These are phyloP conservation scores for Xiphophorus birchmanni DNA, from an alignment of 2,797 vertebrate species.

Conservation along the genomic window DNA sequence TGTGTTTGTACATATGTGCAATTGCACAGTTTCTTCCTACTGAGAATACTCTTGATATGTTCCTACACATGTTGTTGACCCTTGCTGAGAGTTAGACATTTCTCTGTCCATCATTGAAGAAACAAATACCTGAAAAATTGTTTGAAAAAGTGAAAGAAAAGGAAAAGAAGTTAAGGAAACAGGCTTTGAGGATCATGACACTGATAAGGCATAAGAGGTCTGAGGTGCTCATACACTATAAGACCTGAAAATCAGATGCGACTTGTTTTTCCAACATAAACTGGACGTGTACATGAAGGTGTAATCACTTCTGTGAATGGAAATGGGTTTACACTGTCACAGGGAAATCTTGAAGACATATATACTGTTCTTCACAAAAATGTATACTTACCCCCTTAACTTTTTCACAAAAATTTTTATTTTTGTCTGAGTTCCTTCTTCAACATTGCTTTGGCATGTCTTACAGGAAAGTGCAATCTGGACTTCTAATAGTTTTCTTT, in stretches of 20 bases:
- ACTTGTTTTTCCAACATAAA: neutral
- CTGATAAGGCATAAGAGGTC: no score
- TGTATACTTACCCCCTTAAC: neutral
- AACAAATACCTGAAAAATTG: slow-evolving; percentile 22
- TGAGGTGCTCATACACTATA: neutral
- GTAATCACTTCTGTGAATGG: neutral
- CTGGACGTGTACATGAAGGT: neutral
- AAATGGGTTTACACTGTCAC: neutral
- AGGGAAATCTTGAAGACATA: neutral
- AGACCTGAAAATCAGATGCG: neutral
- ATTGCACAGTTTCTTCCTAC: slow-evolving; percentile 23
- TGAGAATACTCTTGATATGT: slow-evolving; percentile 41
- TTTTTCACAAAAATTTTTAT: neutral
- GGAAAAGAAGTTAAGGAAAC: neutral
- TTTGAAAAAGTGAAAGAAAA: slow-evolving; percentile 15
- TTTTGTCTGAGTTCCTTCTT: neutral
- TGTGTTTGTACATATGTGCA: neutral
- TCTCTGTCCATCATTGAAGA: slow-evolving; percentile 29
- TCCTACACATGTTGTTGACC: slow-evolving; percentile 30
- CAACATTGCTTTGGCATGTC: neutral
- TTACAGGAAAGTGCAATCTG: neutral
- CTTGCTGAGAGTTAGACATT: slow-evolving; percentile 33
- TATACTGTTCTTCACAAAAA: neutral
- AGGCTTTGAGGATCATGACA: slow-evolving; percentile 1
- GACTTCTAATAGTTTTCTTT: neutral